Conservation (phyloP, 2,888 invertebrate genomes). For the Odiellus spinosus region DNA sequence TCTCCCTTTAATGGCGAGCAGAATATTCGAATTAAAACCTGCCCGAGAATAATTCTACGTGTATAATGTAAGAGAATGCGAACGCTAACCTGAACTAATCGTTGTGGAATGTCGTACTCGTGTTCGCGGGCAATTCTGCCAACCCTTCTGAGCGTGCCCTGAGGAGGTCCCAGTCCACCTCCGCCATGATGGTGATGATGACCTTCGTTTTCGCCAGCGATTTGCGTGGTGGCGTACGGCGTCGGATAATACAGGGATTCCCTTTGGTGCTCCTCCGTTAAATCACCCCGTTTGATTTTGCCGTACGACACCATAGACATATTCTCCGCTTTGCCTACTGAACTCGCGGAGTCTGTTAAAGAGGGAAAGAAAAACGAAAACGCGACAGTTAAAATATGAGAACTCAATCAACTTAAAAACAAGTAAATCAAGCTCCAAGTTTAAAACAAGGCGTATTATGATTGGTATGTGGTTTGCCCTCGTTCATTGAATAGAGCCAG, state of each 20-base stretch:
- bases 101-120: conserved; percentile 15
- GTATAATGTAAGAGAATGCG: no score
- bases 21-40: no score
- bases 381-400: no score
- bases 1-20: no score
- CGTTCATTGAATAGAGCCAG: no score
- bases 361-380: no score
- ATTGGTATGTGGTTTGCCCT: no score
- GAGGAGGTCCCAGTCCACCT: background rate
- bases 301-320: conserved; percentile 16
- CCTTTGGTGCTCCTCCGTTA: conserved; percentile 14
- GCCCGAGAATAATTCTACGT: no score
- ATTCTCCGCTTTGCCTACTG: conserved; percentile 15
- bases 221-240: conserved; percentile 14
- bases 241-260: conserved; percentile 15
- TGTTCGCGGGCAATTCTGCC: conserved; percentile 12
- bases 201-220: conserved; percentile 13
- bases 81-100: conserved; percentile 14
- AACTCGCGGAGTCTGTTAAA: conserved; percentile 11
- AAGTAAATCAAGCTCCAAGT: no score
- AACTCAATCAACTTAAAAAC: no score
- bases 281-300: conserved; percentile 15
- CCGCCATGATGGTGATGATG: conserved; percentile 12
- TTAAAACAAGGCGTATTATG: no score
- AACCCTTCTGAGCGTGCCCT: conserved; percentile 11